Evolutionary conservation across 2,113 vertebrate species (phyloP).

Genomic region (Heterotilapia buettikoferi): DNA sequence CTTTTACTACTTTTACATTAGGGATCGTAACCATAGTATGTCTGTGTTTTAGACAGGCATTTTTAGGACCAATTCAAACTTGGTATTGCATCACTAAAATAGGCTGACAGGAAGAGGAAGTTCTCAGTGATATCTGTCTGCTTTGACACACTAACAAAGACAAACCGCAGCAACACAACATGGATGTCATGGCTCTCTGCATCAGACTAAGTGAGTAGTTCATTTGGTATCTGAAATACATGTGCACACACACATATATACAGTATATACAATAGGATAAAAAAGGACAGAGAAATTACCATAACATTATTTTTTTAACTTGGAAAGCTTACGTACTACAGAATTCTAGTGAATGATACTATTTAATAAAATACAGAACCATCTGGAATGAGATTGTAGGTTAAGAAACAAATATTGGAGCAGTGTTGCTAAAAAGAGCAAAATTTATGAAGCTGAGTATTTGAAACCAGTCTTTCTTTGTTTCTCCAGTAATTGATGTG

Average conservation of each 20-base stretch:
- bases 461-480: neutral
- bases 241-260: neutral
- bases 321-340: neutral
- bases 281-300: neutral
- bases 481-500: neutral
- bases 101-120: neutral
- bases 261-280: neutral
- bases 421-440: neutral
- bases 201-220: neutral
- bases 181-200: neutral
- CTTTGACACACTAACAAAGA: neutral
- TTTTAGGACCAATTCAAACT: neutral
- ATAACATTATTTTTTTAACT: neutral
- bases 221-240: neutral
- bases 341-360: neutral
- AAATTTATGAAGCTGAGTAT: fast-evolving
- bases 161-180: neutral
- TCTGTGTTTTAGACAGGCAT: neutral
- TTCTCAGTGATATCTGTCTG: neutral
- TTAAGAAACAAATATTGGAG: neutral
- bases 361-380: neutral
- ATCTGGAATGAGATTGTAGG: neutral
- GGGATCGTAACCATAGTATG: neutral
- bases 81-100: neutral
- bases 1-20: neutral